Evolutionary conservation across 2,113 vertebrate species (phyloP), one percentile per base, ranked within the genome.

Genomic region (Porphyrio hochstetteri): DNA sequence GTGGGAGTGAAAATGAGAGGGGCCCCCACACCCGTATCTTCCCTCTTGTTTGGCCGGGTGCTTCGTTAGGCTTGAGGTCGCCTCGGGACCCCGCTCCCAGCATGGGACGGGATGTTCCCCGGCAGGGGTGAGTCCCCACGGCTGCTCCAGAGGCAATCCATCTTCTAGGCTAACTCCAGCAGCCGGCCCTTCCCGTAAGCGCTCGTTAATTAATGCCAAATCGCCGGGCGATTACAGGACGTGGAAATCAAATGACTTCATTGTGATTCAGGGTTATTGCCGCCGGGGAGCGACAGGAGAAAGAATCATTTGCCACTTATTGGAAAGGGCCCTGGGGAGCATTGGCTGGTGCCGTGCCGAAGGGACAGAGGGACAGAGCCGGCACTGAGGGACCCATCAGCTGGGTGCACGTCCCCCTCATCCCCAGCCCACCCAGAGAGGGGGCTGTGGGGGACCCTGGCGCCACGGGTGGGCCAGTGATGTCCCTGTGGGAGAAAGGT

Each of bases 21-120:
- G n/a, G 36, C 36, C 27, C 7, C 25, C 3, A 57, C 59, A 44
- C 27, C 57, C 16, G 12, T 2, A 2, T 9, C 52, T 23, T 48
- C 48, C 48, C 48, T 14, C 48, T 48, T 23, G 21, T 48, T 23
- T 48, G 21, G 48, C 60, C 5, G 5, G 98, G 98, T 7, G 97
- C 98, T 69, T 98, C 97, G 55, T 98, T 98, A 15, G 98, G 98
- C 81, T 98, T 98, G 83, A 98, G 97, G 91, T 95, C 98, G 88
- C 98, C 88, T 97, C 94, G 16, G 98, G 97, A 67, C 98, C 97
- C 83, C 96, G 96, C 53, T 98, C 64, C 97, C n/a, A 98, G 98
- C 33, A 8, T 5, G 11, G 33, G 40, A 68, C 97, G 97, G 90
- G 98, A 42, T 98, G 98, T 77, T 98, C 98, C 71, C 98, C 7